phyloP scores from a whole-genome alignment of 2,888 invertebrate species.

The Nebria salina region DNA sequence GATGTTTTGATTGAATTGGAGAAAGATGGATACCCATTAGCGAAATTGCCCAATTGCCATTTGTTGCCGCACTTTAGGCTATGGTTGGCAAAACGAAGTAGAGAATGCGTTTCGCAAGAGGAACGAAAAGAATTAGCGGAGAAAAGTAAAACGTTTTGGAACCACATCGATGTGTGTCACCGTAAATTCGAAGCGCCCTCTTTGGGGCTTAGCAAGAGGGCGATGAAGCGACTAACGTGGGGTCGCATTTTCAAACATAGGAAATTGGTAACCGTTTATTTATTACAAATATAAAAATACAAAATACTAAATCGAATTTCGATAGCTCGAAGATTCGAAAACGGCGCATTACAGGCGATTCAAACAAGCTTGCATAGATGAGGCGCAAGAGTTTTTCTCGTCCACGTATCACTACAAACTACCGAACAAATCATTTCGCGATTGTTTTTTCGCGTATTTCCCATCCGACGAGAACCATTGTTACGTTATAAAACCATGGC shows the following conservation, averaged over 20 bases:
- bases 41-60: conserved; percentile 58
- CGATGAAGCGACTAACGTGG: conserved; percentile 53
- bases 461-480: conserved; percentile 57
- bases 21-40: conserved; percentile 60
- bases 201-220: conserved; percentile 49
- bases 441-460: conserved; percentile 58
- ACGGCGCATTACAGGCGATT: conserved; percentile 53
- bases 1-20: conserved; percentile 55
- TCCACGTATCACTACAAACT: conserved; percentile 57
- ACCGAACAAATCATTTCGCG: conserved; percentile 55
- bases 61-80: conserved; percentile 59
- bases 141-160: conserved; percentile 50
- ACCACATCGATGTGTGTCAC: conserved; percentile 53
- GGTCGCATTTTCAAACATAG: conserved; percentile 51
- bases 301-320: background rate
- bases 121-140: conserved; percentile 50
- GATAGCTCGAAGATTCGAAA: conserved; percentile 48
- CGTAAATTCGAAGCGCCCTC: conserved; percentile 42
- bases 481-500: conserved; percentile 51
- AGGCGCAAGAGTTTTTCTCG: conserved; percentile 58
- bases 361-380: conserved; percentile 54
- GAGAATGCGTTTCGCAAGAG: conserved; percentile 54
- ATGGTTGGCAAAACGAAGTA: conserved; percentile 58
- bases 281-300: background rate
- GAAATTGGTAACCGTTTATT: conserved; percentile 48